phyloP scores from a whole-genome alignment of 2,797 vertebrate genomes.

The Coendou prehensilis region DNA sequence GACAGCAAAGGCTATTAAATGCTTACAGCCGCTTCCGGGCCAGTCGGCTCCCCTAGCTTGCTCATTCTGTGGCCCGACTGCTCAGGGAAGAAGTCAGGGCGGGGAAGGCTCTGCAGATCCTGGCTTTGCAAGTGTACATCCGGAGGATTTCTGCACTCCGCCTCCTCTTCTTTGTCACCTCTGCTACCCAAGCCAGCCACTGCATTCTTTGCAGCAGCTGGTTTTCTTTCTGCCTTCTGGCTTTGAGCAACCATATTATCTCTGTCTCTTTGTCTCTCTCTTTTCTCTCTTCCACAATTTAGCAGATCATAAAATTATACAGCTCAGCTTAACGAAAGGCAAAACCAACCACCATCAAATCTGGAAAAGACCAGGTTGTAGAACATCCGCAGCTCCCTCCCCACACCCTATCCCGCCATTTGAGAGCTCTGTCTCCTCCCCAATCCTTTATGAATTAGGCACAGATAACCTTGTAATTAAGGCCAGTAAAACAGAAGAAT shows the following conservation, averaged over 20 bases:
- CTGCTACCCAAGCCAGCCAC: not conserved
- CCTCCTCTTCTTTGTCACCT: not conserved
- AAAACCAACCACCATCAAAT: slow-evolving; percentile 20
- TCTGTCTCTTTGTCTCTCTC: not conserved
- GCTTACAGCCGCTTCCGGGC: slow-evolving; percentile 85
- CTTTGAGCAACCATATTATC: slow-evolving; percentile 5
- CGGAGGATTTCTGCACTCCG: not conserved
- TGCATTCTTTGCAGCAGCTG: not conserved
- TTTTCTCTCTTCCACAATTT: not conserved
- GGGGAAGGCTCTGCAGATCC: slow-evolving; percentile 71
- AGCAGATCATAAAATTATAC: slow-evolving; percentile 20
- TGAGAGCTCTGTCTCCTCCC: slow-evolving; percentile 1
- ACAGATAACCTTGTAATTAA: slow-evolving; percentile 36
- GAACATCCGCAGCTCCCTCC: not conserved
- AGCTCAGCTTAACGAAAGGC: not conserved
- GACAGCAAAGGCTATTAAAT: slow-evolving; percentile 85
- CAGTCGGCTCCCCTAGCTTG: slow-evolving; percentile 75
- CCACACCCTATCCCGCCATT: not conserved
- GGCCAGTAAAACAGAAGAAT: slow-evolving; percentile 29
- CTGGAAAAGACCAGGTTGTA: not conserved
- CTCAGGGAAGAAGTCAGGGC: slow-evolving; percentile 81
- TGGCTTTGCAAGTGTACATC: slow-evolving; percentile 46
- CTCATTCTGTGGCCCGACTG: slow-evolving; percentile 70
- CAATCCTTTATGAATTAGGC: not conserved
- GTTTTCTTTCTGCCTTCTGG: slow-evolving; percentile 44